Conservation (phyloP, 2,797 vertebrate genomes). For the Anolis apletophallus region DNA sequence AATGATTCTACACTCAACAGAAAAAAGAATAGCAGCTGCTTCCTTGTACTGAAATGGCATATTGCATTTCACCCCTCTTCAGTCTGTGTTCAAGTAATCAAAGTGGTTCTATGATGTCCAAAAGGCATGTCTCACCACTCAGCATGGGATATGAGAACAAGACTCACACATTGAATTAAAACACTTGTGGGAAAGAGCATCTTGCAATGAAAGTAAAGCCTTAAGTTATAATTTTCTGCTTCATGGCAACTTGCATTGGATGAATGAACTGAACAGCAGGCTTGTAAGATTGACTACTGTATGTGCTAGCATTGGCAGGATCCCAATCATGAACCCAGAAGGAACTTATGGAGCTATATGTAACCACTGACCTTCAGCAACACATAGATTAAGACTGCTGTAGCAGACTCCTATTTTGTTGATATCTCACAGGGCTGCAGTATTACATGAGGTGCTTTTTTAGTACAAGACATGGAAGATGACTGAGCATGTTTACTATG, state of each 20-base stretch:
- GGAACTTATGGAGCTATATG: not conserved
- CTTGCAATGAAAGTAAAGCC: not conserved
- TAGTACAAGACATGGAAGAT: not conserved
- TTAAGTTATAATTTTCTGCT: not conserved
- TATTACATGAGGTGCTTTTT: not conserved
- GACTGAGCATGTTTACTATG: too few species aligned
- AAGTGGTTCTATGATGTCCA: not conserved
- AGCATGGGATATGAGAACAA: not conserved
- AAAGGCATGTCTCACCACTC: not conserved
- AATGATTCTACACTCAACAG: not conserved
- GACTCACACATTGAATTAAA: not conserved
- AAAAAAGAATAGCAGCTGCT: not conserved
- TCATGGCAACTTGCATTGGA: not conserved
- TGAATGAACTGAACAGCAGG: not conserved
- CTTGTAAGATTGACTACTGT: not conserved
- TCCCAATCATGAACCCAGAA: not conserved
- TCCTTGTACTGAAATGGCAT: not conserved
- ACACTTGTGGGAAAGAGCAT: not conserved
- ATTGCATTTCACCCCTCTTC: not conserved
- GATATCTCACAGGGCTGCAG: not conserved
- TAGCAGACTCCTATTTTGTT: not conserved
- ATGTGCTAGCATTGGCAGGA: not conserved
- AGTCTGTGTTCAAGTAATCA: not conserved
- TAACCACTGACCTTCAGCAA: not conserved
- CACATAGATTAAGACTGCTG: not conserved